Evolutionary conservation across 2,113 vertebrate species (phyloP).

Genomic region (Brienomyrus longianalis): DNA sequence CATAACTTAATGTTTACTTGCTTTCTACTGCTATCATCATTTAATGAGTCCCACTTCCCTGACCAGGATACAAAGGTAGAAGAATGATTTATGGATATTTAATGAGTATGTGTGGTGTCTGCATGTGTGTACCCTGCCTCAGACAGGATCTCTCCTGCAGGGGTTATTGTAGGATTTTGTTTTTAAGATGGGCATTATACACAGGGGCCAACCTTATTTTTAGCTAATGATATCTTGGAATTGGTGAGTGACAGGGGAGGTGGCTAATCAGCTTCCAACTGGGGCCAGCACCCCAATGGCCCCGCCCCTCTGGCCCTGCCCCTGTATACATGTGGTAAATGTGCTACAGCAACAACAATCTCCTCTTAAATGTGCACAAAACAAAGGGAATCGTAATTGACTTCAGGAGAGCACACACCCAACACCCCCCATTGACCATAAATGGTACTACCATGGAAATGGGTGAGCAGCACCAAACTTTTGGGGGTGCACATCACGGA

Average conservation of each 20-base stretch:
- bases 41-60: neutral
- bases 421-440: no score
- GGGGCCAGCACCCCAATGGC: neutral
- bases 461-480: no score
- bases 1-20: neutral
- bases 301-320: neutral
- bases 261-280: neutral
- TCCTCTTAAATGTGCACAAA: no score
- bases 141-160: no score
- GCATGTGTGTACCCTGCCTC: neutral
- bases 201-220: neutral
- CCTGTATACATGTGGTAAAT: neutral
- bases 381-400: no score
- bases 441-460: no score
- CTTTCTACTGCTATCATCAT: neutral
- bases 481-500: no score
- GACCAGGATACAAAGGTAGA: neutral
- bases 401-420: no score
- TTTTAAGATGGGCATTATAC: neutral
- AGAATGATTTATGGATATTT: neutral
- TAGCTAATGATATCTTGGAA: neutral
- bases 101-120: neutral
- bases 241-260: neutral
- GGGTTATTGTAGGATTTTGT: neutral
- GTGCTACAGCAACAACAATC: no score